A percentile compares a stretch with the other conserved stretches of the same genome.
These are phyloP conservation scores for Plecturocebus donacophilus DNA, from an alignment of 2,113 vertebrate genomes.

Conservation along the genomic window DNA sequence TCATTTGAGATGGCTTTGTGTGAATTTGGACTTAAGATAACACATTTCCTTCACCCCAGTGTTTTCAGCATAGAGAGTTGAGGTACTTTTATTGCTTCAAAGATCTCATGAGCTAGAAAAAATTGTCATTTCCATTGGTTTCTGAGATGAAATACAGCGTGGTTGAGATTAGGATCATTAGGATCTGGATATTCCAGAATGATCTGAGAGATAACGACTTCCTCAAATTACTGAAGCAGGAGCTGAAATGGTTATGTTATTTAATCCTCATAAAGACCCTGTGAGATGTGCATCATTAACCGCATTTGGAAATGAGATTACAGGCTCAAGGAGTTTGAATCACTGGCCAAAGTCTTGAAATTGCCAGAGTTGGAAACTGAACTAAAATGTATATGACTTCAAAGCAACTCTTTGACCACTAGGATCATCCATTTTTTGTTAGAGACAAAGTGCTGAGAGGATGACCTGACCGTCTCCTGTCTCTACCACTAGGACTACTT, in stretches of 20 bases:
- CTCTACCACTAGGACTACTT: background rate
- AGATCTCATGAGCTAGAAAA: background rate
- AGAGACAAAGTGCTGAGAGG: background rate
- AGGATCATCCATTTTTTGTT: background rate
- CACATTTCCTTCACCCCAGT: background rate
- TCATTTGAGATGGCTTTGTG: background rate
- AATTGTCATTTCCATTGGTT: background rate
- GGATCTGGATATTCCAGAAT: constrained; percentile 17
- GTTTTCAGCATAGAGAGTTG: background rate
- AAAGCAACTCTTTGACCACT: background rate
- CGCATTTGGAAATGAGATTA: background rate
- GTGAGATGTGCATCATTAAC: background rate
- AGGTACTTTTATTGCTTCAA: background rate
- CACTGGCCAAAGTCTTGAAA: background rate
- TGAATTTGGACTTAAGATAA: background rate
- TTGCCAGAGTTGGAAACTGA: background rate
- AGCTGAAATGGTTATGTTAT: background rate
- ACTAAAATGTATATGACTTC: background rate
- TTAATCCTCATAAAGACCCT: background rate
- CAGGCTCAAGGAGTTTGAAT: constrained; percentile 19
- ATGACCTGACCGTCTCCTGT: background rate
- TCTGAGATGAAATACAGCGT: background rate
- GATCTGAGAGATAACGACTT: background rate
- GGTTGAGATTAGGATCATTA: constrained; percentile 34
- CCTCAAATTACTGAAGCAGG: background rate